Evolutionary conservation across 1,140 invertebrate genomes (phyloP), one percentile per base, ranked within the genome.

Genomic region (Hermatobates lingyangjiaoensis): DNA sequence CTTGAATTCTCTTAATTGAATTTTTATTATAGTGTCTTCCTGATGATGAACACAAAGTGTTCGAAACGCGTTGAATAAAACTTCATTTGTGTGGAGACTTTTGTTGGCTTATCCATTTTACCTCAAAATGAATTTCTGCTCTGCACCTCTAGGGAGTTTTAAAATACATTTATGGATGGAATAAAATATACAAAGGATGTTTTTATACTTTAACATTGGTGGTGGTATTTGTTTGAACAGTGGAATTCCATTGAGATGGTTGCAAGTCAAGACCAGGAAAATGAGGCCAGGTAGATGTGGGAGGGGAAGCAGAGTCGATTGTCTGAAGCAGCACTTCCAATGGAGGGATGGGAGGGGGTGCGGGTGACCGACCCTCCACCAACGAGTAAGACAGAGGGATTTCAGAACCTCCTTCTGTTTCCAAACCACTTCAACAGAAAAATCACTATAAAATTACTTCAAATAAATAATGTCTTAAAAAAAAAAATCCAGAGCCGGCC

Each of bases 341-440:
- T 47, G 69, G 63, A 56, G 52, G 46, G 2, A 51, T 26, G 18
- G 46, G 26, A 20, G 52, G 25, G 21, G 28, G 47, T 5, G 57
- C 52, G 1, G 54, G 30, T 20, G 48, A 30, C 7, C 39, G 45
- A 15, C 50, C 50, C 56, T 76, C 69, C 0, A 79, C 70, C 2
- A 74, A 68, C 48, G 68, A 71, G 56, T 77, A 76, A 12, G 75
- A 74, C 30, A 81, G 64, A n/a, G 76, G 71, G 38, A 80, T 42
- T 12, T 20, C 39, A 10, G 14, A 14, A 4, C 39, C 39, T 42
- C 39, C 39, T 42, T 42, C 39, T 5, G 39, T 42, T 18, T 42
- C 39, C 39, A 42, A 14, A 10, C 39, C 39, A 5, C 39, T 42
- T 14, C n/a, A n/a, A n/a, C n/a, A n/a, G n/a, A n/a, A n/a, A n/a